Conservation (phyloP, 2,888 invertebrate genomes). For the Penaeus monodon region DNA sequence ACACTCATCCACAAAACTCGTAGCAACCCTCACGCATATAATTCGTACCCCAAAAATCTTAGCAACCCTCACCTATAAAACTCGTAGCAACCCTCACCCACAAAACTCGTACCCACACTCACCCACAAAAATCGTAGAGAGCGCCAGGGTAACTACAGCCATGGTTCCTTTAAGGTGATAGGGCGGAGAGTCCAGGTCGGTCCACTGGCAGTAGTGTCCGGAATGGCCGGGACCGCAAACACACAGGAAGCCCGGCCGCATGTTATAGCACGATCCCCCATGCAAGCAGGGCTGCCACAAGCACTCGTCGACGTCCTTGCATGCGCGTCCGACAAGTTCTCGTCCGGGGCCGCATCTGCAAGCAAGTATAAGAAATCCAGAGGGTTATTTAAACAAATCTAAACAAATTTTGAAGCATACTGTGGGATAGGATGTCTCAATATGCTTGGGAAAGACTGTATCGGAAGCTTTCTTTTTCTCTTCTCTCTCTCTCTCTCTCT, state of each 20-base stretch:
- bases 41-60: too few species aligned
- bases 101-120: background rate
- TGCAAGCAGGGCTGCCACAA: slow-evolving; percentile 45
- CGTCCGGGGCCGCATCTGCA: slow-evolving; percentile 41
- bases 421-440: too few species aligned
- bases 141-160: slow-evolving; percentile 29
- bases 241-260: slow-evolving; percentile 41
- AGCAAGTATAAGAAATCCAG: too few species aligned
- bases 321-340: slow-evolving; percentile 28
- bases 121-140: slow-evolving; percentile 39
- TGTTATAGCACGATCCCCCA: slow-evolving; percentile 43
- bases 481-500: too few species aligned
- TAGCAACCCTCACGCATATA: too few species aligned
- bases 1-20: too few species aligned
- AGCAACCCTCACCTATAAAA: too few species aligned
- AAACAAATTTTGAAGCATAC: too few species aligned
- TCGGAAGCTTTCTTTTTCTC: too few species aligned
- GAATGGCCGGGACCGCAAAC: slow-evolving; percentile 35
- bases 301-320: slow-evolving; percentile 55
- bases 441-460: too few species aligned
- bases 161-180: slow-evolving; percentile 29
- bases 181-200: background rate
- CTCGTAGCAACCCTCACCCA: too few species aligned
- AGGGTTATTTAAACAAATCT: too few species aligned
- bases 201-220: slow-evolving; percentile 49